Evolutionary conservation across 2,113 vertebrate genomes (phyloP), one percentile per base, ranked within the genome.

Genomic region (Sciurus niger): DNA sequence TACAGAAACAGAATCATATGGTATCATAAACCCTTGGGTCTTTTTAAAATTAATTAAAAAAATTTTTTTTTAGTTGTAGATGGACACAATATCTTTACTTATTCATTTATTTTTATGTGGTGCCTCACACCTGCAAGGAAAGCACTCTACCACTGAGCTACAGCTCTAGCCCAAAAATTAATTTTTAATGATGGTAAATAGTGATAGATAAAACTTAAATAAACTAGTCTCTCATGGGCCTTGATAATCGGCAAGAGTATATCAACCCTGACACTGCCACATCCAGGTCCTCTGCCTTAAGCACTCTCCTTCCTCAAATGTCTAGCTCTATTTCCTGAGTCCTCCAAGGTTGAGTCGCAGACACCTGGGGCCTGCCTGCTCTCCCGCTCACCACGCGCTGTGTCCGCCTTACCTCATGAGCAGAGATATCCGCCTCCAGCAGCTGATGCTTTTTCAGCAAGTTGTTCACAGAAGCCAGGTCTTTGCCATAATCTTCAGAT

Each of bases 401-500:
- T 8, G 17, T 17, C 46, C 84, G 1, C 3, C 86, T 89, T 97
- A 99, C 99, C 99, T 99, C 99, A 17, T 99, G 99, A 92, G 99
- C 99, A 83, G 99, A 99, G 96, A 99, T 99, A 77, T 99, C 99
- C 0, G 99, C 99, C 97, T 99, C 99, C 98, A 99, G 98, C 89
- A 99, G 98, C 63, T 99, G 99, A 96, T 99, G 99, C 91, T 99
- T 99, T 96, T 99, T 99, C 94, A 99, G 98, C 78, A 99, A 98
- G 97, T 99, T 99, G 98, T 99, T 99, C 95, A 99, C 99, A 0
- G 99, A 99, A 8, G 99, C 99, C 98, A 99, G 97, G 97, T 99
- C 99, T 98, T 99, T 99, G 48, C 99, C 99, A 9, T 99, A 99
- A 96, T 99, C 99, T 97, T 99, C 99, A 24, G 99, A 99, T 22